These are phyloP conservation scores for Platysternon megacephalum DNA, from an alignment of 2,113 vertebrate species.

Conservation along the genomic window DNA sequence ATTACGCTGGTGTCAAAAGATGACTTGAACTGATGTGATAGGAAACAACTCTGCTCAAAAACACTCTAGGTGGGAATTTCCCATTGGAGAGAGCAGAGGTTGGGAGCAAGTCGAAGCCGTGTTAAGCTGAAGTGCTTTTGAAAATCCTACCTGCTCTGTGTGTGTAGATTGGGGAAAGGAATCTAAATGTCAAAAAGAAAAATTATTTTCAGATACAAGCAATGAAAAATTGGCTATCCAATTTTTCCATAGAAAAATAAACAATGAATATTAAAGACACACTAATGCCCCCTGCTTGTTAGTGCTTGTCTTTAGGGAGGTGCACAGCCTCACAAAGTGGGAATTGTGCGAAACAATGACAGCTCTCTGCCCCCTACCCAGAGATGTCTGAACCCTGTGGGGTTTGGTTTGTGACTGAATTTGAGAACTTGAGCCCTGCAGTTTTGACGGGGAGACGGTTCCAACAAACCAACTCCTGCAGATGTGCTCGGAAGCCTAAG, in stretches of 20 bases:
- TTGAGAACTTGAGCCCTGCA: background rate
- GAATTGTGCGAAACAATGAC: background rate
- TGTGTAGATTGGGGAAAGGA: background rate
- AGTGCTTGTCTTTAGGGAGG: background rate
- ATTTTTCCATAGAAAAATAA: background rate
- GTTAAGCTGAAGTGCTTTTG: background rate
- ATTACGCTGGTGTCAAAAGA: rapidly evolving
- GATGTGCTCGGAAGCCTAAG: background rate
- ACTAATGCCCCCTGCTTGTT: background rate
- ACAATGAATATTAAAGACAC: background rate
- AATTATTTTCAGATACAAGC: background rate
- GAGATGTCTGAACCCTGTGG: background rate
- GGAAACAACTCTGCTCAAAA: background rate
- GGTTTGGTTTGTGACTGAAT: background rate
- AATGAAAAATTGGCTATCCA: background rate
- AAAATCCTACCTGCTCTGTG: background rate
- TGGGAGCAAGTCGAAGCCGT: background rate
- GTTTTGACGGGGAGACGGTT: background rate
- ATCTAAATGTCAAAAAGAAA: background rate
- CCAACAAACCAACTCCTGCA: background rate
- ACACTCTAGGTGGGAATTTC: background rate
- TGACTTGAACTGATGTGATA: background rate
- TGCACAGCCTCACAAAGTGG: background rate
- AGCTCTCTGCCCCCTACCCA: background rate
- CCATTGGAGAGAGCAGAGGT: background rate